Conservation (phyloP, 23 tunicate species). For the Pegea sp. region DNA sequence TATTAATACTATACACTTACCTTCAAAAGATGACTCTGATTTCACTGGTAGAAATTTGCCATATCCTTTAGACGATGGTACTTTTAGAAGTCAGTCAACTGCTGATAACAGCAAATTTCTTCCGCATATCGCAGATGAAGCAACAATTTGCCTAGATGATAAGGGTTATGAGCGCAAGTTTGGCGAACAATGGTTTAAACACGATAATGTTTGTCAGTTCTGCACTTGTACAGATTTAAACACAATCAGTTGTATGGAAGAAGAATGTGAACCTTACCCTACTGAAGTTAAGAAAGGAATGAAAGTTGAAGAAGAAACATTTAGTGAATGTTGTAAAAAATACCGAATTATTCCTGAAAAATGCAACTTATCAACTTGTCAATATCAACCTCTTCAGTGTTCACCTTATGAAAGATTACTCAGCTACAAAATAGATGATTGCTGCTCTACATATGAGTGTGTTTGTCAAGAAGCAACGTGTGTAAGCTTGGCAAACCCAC, state of each 20-base stretch:
- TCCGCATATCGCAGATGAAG: conserved; percentile 44
- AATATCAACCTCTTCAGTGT: conserved; percentile 48
- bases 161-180: conserved; percentile 41
- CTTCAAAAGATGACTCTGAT: too few relatives aligned
- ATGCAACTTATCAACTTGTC: conserved; percentile 29
- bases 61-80: too few relatives aligned
- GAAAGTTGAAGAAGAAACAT: conserved; percentile 30
- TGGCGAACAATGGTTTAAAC: conserved; percentile 55
- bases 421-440: conserved; percentile 32
- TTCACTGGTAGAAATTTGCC: too few relatives aligned
- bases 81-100: not conserved
- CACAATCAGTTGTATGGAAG: conserved; percentile 12
- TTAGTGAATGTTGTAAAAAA: conserved; percentile 41
- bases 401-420: conserved; percentile 20
- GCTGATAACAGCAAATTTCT: not conserved
- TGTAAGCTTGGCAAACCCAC: conserved; percentile 22
- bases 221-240: conserved; percentile 58
- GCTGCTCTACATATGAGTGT: conserved; percentile 83
- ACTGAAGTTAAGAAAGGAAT: conserved; percentile 10
- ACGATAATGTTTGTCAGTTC: conserved; percentile 24
- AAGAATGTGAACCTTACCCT: conserved; percentile 66
- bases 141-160: conserved; percentile 52
- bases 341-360: conserved; percentile 19
- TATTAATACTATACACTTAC: too few relatives aligned
- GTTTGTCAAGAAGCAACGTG: conserved; percentile 61